A percentile compares a stretch with the other conserved stretches of the same genome.
phyloP scores from a whole-genome alignment of 2,113 vertebrate genomes.

The Sisor rabdophorus region DNA sequence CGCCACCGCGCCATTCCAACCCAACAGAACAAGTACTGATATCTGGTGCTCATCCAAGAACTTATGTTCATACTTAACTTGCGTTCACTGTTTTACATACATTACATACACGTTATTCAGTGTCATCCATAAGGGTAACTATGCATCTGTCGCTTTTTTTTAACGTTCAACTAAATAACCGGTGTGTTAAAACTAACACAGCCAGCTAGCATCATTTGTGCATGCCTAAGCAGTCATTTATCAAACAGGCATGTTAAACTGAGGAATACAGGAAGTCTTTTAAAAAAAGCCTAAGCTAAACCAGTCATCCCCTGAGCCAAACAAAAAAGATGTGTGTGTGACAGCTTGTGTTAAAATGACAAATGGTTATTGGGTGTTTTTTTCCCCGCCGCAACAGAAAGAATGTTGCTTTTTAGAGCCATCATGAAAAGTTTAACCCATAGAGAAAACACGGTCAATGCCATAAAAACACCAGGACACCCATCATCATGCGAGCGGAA shows the following conservation, averaged over 20 bases:
- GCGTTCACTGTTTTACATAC: not conserved
- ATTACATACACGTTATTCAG: not conserved
- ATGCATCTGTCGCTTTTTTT: not conserved
- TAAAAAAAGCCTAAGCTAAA: constrained; percentile 17
- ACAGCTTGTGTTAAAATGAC: constrained; percentile 1
- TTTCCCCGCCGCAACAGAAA: not conserved
- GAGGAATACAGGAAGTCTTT: not conserved
- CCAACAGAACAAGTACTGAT: too few relatives aligned
- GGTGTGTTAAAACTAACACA: not conserved
- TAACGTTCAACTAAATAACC: not conserved
- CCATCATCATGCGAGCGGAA: constrained; percentile 2
- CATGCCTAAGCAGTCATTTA: not conserved
- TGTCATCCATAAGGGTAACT: not conserved
- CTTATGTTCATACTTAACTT: not conserved
- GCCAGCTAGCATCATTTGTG: not conserved
- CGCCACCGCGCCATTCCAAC: too few relatives aligned
- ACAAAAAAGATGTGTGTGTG: constrained; percentile 10
- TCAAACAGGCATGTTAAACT: not conserved
- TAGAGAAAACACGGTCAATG: not conserved
- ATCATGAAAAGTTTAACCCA: constrained; percentile 18
- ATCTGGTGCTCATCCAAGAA: not conserved
- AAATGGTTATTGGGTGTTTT: constrained; percentile 18
- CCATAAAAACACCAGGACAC: not conserved
- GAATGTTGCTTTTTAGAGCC: constrained; percentile 5
- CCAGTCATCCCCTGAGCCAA: not conserved